These are phyloP conservation scores for Synergus itoensis DNA, from an alignment of 2,888 invertebrate genomes.

Conservation along the genomic window DNA sequence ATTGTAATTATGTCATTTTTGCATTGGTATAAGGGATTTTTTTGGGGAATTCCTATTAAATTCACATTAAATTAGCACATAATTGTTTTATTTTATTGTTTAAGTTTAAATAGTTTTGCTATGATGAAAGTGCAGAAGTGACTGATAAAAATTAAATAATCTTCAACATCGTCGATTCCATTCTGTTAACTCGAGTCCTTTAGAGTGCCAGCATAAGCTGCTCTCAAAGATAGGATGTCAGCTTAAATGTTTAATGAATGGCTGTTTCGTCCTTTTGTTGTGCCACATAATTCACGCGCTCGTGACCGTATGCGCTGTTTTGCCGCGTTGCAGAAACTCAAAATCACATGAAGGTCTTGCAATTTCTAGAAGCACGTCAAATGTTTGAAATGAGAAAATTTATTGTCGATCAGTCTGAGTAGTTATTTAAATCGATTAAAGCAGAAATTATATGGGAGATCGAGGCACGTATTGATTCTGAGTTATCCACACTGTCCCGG, in stretches of 20 bases:
- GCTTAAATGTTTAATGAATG: not conserved
- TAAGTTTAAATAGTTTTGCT: too few species aligned
- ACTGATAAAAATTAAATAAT: not conserved
- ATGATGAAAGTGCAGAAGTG: too few species aligned
- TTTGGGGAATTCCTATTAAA: too few species aligned
- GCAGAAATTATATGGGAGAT: too few species aligned
- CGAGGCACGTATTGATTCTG: too few species aligned
- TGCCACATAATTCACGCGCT: conserved; percentile 24
- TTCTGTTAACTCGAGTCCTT: not conserved
- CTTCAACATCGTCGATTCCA: not conserved
- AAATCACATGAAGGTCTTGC: not conserved
- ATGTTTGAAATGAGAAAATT: not conserved
- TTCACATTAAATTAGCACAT: too few species aligned
- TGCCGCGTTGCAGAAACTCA: not conserved
- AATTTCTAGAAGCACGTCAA: not conserved
- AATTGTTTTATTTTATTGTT: too few species aligned
- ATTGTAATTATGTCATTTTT: not conserved
- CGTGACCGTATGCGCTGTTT: not conserved
- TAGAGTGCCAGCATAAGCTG: not conserved
- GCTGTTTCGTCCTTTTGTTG: not conserved
- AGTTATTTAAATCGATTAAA: not conserved
- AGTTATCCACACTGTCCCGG: too few species aligned
- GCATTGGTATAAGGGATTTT: too few species aligned
- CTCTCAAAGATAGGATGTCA: not conserved
- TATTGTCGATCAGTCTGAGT: not conserved